A percentile compares a stretch with the other conserved stretches of the same genome.
These are phyloP conservation scores for Gallinago stenura DNA, from an alignment of 2,797 vertebrate genomes.

Conservation along the genomic window DNA sequence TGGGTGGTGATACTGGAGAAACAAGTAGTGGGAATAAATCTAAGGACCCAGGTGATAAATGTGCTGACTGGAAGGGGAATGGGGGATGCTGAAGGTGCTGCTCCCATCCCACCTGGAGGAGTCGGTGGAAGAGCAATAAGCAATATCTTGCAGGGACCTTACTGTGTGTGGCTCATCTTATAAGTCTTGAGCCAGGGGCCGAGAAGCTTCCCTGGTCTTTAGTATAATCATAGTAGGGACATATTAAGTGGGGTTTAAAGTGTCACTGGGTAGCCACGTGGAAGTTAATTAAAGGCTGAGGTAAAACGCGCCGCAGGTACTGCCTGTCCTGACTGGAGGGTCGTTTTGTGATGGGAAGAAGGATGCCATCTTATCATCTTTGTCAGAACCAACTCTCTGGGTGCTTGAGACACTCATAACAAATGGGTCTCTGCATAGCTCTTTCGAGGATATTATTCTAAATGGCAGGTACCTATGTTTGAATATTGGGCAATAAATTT, in stretches of 20 bases:
- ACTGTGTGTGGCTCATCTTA: background rate
- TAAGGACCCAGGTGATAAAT: background rate
- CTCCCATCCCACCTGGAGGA: background rate
- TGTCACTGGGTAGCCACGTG: background rate
- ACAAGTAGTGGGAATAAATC: background rate
- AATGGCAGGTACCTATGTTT: background rate
- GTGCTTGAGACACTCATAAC: background rate
- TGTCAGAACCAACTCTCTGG: background rate
- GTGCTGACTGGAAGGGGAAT: background rate
- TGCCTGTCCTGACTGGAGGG: background rate
- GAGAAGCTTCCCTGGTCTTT: background rate
- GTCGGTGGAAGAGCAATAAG: background rate
- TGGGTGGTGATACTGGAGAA: background rate
- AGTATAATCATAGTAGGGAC: background rate
- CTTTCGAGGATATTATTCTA: background rate
- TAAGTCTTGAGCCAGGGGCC: background rate
- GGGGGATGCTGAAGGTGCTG: background rate
- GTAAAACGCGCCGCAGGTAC: background rate
- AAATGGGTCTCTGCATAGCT: background rate
- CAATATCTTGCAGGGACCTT: background rate
- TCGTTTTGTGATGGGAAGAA: background rate
- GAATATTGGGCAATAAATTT: slow-evolving; percentile 2
- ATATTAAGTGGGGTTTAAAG: background rate
- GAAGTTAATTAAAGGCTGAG: background rate
- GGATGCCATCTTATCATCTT: background rate